Evolutionary conservation across 1,140 invertebrate species (phyloP).

Genomic region (Trachymyrmex cornetzi): DNA sequence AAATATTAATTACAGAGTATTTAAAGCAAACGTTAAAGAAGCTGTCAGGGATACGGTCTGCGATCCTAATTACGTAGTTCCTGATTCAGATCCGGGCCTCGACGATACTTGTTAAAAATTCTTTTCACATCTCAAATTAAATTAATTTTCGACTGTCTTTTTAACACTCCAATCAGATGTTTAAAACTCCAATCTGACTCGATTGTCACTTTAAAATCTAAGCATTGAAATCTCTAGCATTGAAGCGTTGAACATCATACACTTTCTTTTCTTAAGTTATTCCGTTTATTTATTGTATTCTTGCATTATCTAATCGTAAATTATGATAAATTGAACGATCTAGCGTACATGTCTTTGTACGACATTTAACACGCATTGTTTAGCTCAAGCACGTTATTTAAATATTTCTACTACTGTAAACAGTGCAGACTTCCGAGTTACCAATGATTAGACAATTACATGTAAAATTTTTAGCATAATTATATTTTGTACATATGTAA

Average conservation of each 20-base stretch:
- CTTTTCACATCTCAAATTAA: background rate
- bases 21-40: slow-evolving; percentile 88
- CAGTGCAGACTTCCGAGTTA: background rate
- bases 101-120: slow-evolving; percentile 81
- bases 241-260: background rate
- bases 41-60: slow-evolving; percentile 90
- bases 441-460: slow-evolving; percentile 32
- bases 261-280: background rate
- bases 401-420: slow-evolving; percentile 28
- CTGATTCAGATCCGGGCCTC: slow-evolving; percentile 77
- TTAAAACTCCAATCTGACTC: background rate
- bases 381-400: slow-evolving; percentile 25
- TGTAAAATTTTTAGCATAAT: slow-evolving; percentile 27
- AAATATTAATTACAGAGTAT: slow-evolving; percentile 91
- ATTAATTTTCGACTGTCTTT: background rate
- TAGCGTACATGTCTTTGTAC: background rate
- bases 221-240: background rate
- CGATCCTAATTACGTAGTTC: slow-evolving; percentile 87
- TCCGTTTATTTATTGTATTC: background rate
- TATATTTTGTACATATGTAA: background rate
- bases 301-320: slow-evolving; percentile 26
- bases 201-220: slow-evolving; percentile 14
- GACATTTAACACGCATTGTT: slow-evolving; percentile 1
- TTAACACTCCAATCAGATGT: background rate
- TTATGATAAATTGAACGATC: background rate